Conservation (phyloP, 2,797 vertebrate species). For the Hoplostethus atlanticus region DNA sequence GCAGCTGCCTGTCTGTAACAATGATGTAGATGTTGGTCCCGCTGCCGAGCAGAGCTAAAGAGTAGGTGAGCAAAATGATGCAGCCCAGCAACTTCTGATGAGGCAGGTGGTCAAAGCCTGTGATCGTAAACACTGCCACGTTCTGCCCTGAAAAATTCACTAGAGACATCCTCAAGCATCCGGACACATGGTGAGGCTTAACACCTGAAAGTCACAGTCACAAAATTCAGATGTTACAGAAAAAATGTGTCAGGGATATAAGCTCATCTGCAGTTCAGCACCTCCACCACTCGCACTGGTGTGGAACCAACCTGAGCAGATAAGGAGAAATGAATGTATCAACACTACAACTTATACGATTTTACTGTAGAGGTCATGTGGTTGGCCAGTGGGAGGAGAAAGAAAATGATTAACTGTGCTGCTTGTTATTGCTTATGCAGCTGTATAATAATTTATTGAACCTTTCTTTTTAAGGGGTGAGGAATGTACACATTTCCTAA, state of each 20-base stretch:
- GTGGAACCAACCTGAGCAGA: too few species aligned
- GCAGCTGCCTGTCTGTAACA: conserved; percentile 38
- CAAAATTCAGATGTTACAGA: background rate
- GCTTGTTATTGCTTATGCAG: too few species aligned
- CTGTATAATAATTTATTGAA: too few species aligned
- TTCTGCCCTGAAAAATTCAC: conserved; percentile 33
- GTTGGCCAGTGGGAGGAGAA: too few species aligned
- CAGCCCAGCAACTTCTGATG: conserved; percentile 47
- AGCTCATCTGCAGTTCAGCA: background rate
- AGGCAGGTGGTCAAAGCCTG: conserved; percentile 46
- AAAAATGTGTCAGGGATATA: background rate
- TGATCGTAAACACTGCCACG: conserved; percentile 46
- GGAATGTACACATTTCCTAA: too few species aligned
- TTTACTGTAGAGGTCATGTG: too few species aligned
- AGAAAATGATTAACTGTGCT: too few species aligned
- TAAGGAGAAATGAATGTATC: too few species aligned
- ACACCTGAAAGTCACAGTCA: background rate
- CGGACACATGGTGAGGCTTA: background rate
- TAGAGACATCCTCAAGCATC: conserved; percentile 23
- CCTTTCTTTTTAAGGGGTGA: too few species aligned
- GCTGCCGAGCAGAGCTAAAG: conserved; percentile 38
- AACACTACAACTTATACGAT: too few species aligned
- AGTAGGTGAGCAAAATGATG: conserved; percentile 44
- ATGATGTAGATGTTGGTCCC: conserved; percentile 48
- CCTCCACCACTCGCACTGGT: too few species aligned